Evolutionary conservation across 2,113 vertebrate species (phyloP), one percentile per base, ranked within the genome.

Genomic region (Ia io): DNA sequence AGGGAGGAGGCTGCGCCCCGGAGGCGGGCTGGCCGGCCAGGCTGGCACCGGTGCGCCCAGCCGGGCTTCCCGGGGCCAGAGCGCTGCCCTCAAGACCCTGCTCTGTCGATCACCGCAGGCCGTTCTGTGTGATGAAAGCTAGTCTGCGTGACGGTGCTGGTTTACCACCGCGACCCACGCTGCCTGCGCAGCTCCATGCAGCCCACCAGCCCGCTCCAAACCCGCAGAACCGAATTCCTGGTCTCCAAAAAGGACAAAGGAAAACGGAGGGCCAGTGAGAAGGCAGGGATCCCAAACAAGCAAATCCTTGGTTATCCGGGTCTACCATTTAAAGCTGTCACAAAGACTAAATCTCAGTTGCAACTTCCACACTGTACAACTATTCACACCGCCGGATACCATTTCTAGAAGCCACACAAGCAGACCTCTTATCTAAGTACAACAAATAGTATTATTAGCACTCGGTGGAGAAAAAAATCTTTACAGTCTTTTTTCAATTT

Each of bases 41-140:
- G 77, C 65, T n/a, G 40, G 84, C 47, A 49, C 35, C 8, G 40
- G 53, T 8, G 35, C 22, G 73, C 65, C 53, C 63, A 53, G 82
- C 79, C 28, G 11, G 77, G 86, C 20, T 63, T 56, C 78, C 61
- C 47, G 37, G 70, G 76, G 76, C 84, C 59, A 67, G 73, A 82
- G 74, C 53, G 35, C 79, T 42, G 83, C 53, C 40, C 11, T 83
- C 59, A 47, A 11, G 40, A 84, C 84, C 79, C 47, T 53, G 56
- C 70, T 90, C 69, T n/a, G 79, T 91, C 80, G 84, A 94, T 71
- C 63, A 92, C 35, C 16, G 35, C 12, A 6, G 73, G 86, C 80
- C 80, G 44, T 47, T 51, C 74, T 69, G 23, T 49, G 84, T 67
- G 82, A 90, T 35, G 94, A 92, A 95, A 92, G 65, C 87, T 61